Conservation (phyloP, 1,140 invertebrate species). For the Limonius californicus region DNA sequence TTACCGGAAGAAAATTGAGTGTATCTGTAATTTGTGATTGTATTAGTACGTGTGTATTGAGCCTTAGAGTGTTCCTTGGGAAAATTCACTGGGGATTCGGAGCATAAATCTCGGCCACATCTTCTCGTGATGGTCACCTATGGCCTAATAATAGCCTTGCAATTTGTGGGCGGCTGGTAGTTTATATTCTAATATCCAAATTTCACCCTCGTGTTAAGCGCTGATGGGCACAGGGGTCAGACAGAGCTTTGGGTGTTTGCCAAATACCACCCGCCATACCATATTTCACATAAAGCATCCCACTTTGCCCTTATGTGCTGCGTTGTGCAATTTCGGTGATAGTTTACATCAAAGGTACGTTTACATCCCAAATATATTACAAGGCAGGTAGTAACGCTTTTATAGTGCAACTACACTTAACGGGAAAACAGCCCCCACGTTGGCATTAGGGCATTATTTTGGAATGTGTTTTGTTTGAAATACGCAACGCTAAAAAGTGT, state of each 20-base stretch:
- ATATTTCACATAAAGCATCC: constrained; percentile 5
- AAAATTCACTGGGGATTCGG: no score
- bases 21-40: no score
- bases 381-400: background rate
- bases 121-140: background rate
- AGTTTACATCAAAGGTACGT: constrained; percentile 5
- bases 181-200: constrained; percentile 2
- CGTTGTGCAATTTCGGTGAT: constrained; percentile 3
- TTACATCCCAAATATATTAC: background rate
- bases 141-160: background rate
- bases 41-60: no score
- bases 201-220: background rate
- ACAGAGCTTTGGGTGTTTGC: constrained; percentile 6
- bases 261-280: constrained; percentile 11
- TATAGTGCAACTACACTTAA: background rate
- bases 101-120: no score
- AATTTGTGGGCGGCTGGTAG: background rate
- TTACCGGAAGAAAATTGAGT: no score
- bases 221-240: background rate
- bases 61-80: no score
- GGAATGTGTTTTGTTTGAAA: background rate
- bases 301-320: background rate
- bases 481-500: no score
- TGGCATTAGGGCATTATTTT: background rate
- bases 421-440: background rate